These are phyloP conservation scores for Microcebus griseorufus DNA, from an alignment of 2,113 vertebrate species.

Conservation along the genomic window DNA sequence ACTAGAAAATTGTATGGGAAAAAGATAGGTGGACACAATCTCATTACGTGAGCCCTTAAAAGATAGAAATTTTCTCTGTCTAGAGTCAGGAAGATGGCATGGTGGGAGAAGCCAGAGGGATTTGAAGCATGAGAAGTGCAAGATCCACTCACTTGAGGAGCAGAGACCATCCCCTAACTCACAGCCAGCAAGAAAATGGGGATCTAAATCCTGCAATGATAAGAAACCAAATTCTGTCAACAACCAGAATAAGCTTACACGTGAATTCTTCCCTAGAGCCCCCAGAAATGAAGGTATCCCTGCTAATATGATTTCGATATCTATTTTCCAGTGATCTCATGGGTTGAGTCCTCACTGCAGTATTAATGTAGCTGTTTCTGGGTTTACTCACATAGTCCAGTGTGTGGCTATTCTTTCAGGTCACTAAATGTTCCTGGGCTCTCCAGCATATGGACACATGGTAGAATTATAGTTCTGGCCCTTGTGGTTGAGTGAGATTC, in stretches of 20 bases:
- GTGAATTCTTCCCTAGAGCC: neutral
- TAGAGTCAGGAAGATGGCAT: neutral
- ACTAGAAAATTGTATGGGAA: neutral
- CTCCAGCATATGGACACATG: neutral
- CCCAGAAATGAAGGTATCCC: neutral
- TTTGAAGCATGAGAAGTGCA: neutral
- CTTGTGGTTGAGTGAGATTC: neutral
- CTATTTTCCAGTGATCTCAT: neutral
- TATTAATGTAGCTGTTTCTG: neutral
- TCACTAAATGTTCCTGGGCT: neutral
- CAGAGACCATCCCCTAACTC: no score
- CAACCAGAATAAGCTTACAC: neutral
- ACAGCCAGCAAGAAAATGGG: neutral
- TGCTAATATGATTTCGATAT: neutral
- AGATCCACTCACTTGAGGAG: rapidly evolving
- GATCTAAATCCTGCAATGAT: neutral
- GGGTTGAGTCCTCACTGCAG: neutral
- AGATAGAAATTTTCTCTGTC: neutral
- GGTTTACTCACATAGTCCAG: neutral
- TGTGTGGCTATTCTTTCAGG: neutral
- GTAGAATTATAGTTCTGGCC: neutral
- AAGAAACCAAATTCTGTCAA: neutral
- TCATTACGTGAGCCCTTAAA: neutral
- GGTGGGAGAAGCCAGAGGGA: neutral
- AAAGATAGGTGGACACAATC: neutral